phyloP scores from a whole-genome alignment of 2,797 vertebrate genomes.

The Melanogrammus aeglefinus region DNA sequence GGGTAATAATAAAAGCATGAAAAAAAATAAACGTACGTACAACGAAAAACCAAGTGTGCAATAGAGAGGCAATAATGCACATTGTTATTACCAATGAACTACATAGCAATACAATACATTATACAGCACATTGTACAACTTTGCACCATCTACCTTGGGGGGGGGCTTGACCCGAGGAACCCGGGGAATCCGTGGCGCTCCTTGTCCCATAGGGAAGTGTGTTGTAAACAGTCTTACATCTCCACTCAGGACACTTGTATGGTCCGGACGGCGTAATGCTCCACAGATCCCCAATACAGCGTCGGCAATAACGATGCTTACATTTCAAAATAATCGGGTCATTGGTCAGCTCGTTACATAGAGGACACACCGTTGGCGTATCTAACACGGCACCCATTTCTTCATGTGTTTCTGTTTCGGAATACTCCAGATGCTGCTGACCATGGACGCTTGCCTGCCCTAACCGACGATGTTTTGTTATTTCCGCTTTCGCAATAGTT shows the following conservation, averaged over 20 bases:
- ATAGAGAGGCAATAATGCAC: no score
- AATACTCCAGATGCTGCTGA: neutral
- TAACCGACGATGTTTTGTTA: neutral
- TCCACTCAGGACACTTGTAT: slow-evolving; percentile 70
- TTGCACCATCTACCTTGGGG: neutral
- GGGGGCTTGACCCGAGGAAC: neutral
- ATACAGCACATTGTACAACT: neutral
- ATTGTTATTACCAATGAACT: no score
- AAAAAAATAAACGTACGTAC: no score
- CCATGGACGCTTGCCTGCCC: neutral
- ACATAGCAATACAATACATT: neutral
- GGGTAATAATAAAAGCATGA: no score
- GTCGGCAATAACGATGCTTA: slow-evolving; percentile 68
- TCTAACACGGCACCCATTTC: slow-evolving; percentile 59
- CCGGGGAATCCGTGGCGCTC: neutral
- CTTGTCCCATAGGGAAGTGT: slow-evolving; percentile 57
- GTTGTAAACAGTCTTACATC: slow-evolving; percentile 63
- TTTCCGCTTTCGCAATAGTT: slow-evolving; percentile 32
- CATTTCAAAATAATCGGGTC: slow-evolving; percentile 64
- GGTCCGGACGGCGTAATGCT: slow-evolving; percentile 59
- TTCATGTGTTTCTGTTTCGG: neutral
- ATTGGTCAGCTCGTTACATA: slow-evolving; percentile 56
- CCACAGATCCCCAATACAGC: slow-evolving; percentile 76
- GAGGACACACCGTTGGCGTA: slow-evolving; percentile 47
- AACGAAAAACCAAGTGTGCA: no score